Conservation (phyloP, 2,888 invertebrate genomes). For the Synanthedon formicaeformis region DNA sequence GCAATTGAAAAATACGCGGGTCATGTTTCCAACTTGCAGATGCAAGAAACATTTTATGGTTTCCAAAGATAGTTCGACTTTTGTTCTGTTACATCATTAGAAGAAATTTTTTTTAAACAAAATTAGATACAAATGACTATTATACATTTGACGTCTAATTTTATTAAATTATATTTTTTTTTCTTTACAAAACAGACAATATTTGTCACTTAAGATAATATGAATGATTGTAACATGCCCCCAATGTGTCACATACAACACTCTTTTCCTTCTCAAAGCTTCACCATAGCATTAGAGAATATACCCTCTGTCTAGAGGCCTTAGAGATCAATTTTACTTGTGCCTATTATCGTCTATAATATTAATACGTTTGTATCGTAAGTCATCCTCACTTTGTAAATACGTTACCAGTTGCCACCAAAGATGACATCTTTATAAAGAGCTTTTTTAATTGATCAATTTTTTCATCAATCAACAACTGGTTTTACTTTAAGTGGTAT, state of each 20-base stretch:
- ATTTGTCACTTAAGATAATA: conserved; percentile 20
- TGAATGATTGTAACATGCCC: conserved; percentile 11
- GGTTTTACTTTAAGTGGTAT: conserved; percentile 23
- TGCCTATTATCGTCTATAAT: background rate
- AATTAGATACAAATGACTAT: no score
- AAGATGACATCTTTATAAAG: background rate
- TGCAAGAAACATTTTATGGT: no score
- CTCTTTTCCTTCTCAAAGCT: background rate
- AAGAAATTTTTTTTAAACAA: no score
- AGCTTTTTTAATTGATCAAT: background rate
- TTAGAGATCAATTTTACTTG: background rate
- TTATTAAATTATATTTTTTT: no score
- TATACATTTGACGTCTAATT: no score
- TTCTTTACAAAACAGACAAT: conserved; percentile 15
- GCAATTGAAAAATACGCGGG: no score
- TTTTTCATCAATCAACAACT: background rate
- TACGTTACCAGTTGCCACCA: background rate
- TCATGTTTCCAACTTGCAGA: no score
- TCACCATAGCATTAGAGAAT: background rate
- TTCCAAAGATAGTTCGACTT: no score
- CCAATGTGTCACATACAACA: conserved; percentile 21
- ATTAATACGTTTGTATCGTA: background rate
- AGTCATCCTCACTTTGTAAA: background rate
- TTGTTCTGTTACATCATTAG: no score
- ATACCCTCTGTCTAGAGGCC: background rate